phyloP scores from a whole-genome alignment of 37 sponge, comb jelly and placozoan genomes.

The Dysidea cf. avara region DNA sequence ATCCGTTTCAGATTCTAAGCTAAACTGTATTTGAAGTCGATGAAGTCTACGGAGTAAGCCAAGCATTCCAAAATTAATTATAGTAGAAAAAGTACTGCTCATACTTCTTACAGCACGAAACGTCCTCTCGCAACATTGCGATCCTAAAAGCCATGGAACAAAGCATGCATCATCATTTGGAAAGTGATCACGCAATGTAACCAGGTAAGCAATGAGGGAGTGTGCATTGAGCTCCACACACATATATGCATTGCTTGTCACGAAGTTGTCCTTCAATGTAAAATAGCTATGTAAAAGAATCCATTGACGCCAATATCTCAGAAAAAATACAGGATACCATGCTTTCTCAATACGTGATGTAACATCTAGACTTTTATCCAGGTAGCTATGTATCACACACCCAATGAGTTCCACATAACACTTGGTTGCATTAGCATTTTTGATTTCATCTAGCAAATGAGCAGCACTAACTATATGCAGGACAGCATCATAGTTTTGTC shows the following conservation, averaged over 20 bases:
- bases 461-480: not conserved
- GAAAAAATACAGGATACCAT: not conserved
- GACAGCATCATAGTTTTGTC: slow-evolving; percentile 27
- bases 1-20: slow-evolving; percentile 12
- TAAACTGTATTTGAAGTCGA: slow-evolving; percentile 35
- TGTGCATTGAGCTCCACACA: slow-evolving; percentile 5
- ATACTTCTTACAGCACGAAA: slow-evolving; percentile 38
- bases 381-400: not conserved
- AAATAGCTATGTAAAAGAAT: not conserved
- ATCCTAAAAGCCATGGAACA: slow-evolving; percentile 42
- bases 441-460: not conserved
- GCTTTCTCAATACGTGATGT: not conserved
- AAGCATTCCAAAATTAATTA: slow-evolving; percentile 43
- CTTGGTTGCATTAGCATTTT: not conserved
- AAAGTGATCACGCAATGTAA: not conserved
- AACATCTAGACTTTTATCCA: not conserved
- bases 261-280: not conserved
- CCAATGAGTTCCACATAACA: not conserved
- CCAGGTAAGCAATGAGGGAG: not conserved
- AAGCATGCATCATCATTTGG: not conserved
- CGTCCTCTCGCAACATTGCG: slow-evolving; percentile 47
- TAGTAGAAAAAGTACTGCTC: slow-evolving; percentile 40
- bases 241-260: not conserved
- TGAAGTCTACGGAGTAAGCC: slow-evolving; percentile 29
- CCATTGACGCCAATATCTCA: not conserved